Conservation (phyloP, 2,113 vertebrate species). For the Hyla sarda region DNA sequence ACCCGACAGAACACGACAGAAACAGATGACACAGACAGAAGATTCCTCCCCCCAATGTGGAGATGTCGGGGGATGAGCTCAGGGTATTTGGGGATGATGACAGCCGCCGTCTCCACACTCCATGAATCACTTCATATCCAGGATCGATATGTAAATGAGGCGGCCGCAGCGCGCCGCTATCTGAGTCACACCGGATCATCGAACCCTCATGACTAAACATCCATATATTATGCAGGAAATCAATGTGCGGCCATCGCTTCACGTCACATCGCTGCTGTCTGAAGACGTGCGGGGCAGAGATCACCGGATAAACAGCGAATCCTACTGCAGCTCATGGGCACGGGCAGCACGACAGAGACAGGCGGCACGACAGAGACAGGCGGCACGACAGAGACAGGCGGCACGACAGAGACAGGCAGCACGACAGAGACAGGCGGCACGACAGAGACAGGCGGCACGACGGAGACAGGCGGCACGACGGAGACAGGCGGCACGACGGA, state of each 20-base stretch:
- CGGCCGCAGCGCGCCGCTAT: background rate
- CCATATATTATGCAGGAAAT: constrained; percentile 15
- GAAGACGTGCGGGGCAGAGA: background rate
- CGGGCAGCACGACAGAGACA: too few relatives aligned
- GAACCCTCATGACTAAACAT: constrained; percentile 17
- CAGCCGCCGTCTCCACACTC: background rate
- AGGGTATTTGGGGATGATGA: background rate
- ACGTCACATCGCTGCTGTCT: background rate
- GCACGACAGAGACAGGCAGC: too few relatives aligned
- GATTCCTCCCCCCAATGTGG: background rate
- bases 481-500: too few relatives aligned
- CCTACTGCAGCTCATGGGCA: background rate
- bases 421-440: too few relatives aligned
- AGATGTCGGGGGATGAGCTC: background rate
- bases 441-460: too few relatives aligned
- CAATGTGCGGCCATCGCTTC: constrained; percentile 1
- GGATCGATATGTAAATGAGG: constrained; percentile 1
- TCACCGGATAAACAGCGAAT: background rate
- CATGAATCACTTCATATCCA: background rate
- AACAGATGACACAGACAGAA: too few relatives aligned
- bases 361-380: too few relatives aligned
- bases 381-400: too few relatives aligned
- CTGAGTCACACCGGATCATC: constrained; percentile 19
- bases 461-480: too few relatives aligned
- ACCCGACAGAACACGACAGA: too few relatives aligned